phyloP scores from a whole-genome alignment of 2,797 vertebrate species.

The Distichodus sexfasciatus region DNA sequence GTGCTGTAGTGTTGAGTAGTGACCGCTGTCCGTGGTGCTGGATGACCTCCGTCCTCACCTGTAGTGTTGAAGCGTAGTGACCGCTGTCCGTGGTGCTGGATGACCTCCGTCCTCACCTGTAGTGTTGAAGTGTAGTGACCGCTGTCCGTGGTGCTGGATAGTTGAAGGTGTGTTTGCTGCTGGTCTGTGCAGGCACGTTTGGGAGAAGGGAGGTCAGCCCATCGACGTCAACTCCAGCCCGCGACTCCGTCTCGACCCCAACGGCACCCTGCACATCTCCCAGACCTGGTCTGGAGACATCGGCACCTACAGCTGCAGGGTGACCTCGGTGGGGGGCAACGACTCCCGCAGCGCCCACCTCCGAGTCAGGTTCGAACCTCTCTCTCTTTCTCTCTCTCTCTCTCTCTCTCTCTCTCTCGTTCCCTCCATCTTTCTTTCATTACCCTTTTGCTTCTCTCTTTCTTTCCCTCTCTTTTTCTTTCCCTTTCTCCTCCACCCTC shows the following conservation, averaged over 20 bases:
- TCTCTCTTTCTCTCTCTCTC: conserved; percentile 3
- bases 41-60: too few relatives aligned
- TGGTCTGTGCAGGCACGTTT: conserved; percentile 75
- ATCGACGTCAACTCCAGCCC: conserved; percentile 78
- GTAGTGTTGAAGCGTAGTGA: too few relatives aligned
- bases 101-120: not conserved
- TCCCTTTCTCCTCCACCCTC: too few relatives aligned
- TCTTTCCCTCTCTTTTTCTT: conserved; percentile 42
- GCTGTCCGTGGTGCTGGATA: not conserved
- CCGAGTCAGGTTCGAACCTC: conserved; percentile 81
- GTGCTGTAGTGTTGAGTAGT: too few relatives aligned
- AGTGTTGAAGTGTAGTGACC: too few relatives aligned
- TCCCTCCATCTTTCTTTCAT: not conserved
- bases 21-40: too few relatives aligned
- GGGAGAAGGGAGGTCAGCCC: conserved; percentile 85
- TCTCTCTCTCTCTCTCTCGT: conserved; percentile 42
- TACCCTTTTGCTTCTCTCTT: not conserved
- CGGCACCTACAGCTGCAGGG: conserved; percentile 91
- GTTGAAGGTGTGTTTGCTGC: not conserved
- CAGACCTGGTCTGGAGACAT: conserved; percentile 98
- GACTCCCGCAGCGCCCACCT: conserved; percentile 90
- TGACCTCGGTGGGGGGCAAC: conserved; percentile 90
- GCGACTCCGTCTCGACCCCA: conserved; percentile 79
- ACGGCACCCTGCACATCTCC: conserved; percentile 92
- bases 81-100: too few relatives aligned